A percentile compares a stretch with the other conserved stretches of the same genome.
These are phyloP conservation scores for Aptenodytes forsteri DNA, from an alignment of 2,113 vertebrate genomes.

Conservation along the genomic window DNA sequence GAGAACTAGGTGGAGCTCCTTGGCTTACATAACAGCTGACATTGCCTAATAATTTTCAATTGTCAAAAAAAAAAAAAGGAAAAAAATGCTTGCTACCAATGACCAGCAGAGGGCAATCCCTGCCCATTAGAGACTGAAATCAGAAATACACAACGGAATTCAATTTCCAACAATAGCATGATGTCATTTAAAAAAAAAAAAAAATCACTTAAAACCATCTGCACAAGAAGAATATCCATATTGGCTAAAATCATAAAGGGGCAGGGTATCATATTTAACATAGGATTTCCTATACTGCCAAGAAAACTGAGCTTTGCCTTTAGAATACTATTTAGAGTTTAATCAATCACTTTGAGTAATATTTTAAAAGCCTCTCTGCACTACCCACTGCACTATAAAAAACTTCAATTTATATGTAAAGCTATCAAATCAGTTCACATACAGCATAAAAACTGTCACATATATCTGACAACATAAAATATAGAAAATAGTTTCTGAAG, in stretches of 20 bases:
- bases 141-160: not conserved
- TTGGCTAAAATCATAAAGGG: not conserved
- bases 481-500: not conserved
- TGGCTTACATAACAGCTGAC: not conserved
- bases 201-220: not conserved
- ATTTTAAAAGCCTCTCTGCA: not conserved
- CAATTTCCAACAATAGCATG: not conserved
- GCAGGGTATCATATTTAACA: not conserved
- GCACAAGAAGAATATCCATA: not conserved
- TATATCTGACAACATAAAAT: not conserved
- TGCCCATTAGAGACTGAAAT: not conserved
- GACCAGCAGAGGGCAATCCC: constrained; percentile 59
- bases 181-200: not conserved
- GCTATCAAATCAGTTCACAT: not conserved
- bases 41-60: not conserved
- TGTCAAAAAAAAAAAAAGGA: no score
- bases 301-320: not conserved
- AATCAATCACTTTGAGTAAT: not conserved
- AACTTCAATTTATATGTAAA: not conserved
- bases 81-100: not conserved
- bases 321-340: not conserved
- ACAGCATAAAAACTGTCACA: not conserved
- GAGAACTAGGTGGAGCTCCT: not conserved
- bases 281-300: not conserved
- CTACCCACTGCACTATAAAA: not conserved